Base-by-base conservation (phyloP, 2,888 invertebrate genomes). In the Caenorhabditis becei region DNA sequence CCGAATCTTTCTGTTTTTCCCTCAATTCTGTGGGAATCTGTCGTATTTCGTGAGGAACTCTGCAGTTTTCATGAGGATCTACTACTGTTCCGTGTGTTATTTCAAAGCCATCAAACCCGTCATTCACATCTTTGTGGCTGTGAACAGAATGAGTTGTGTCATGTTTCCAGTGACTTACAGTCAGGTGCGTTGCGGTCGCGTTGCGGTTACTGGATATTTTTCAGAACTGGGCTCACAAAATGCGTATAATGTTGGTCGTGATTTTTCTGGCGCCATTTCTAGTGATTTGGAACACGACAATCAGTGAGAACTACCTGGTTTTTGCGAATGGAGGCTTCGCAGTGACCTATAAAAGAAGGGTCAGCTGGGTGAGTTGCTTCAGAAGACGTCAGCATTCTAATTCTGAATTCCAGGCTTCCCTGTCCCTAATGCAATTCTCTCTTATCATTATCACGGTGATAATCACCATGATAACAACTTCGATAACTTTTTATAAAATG, bases 131-230 rank as follows among this genome's bases (percentile, higher is more conserved):
- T 75, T 75, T 53, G 28, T 75, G 5, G 66, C 75, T 1, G 26
- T 66, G 51, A 75, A 75, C 61, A 59, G 75, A 47, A 75, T 75
- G 75, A 66, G 75, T 66, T 75, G 75, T 61, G 75, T 75, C 7
- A 59, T 75, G 51, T 75, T 66, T 24, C 75, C 75, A 1, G 47
- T 75, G 1, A 75, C 66, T 32, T 75, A 75, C 51, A 61, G 66
- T 59, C 66, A 72, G 72, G 72, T n/a, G 18, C 16, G 18, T 26
- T 23, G 47, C 32, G 32, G 32, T 32, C 32, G 10, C 32, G 32
- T 37, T 37, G 37, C 14, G 2, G 37, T 59, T 10, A 10, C 32
- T 32, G 4, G 32, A 32, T 32, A 32, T 32, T 32, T 32, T 72
- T n/a, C 37, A 75, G 75, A 66, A 75, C 53, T 75, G 66, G 61